Evolutionary conservation across 2,113 vertebrate species (phyloP), one percentile per base, ranked within the genome.

Genomic region (Corydoras sp.): DNA sequence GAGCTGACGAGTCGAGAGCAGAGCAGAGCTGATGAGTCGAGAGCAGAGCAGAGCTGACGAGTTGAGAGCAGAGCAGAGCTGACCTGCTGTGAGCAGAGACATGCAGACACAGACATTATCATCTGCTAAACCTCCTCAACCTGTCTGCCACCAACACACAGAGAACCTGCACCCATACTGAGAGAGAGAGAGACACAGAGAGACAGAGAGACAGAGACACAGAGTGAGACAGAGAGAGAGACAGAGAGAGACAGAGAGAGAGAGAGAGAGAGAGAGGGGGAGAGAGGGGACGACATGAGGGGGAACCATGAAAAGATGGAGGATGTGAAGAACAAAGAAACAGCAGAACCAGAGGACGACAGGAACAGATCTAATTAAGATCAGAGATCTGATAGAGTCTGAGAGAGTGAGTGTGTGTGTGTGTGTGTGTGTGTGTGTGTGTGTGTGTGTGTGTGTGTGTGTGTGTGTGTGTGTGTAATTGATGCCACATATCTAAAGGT

Each of bases 321-420:
- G 29, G 2, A 35, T 35, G 32, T 35, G 32, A 35, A 4, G 32
- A 35, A 35, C 32, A 35, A 35, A 35, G 30, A 10, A 18, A 49
- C 18, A 50, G 68, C 71, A 76, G 69, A 69, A 61, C 58, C 68
- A 63, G 71, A 71, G 75, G 80, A 86, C 82, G 76, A 79, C 75
- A 65, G 69, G 70, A 78, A 81, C 77, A 84, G 76, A 80, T 81
- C 69, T 81, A 84, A 86, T 88, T 86, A 86, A 88, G 82, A 87
- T 87, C 69, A 74, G 81, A 74, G 76, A 77, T 66, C 72, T 84
- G 83, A 85, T 85, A 84, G 77, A 65, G 51, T 18, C 48, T 74
- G 64, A 65, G 64, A 59, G 60, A 55, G 11, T 30, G 43, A 29
- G 71, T 48, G 32, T 6, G n/a, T n/a, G n/a, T n/a, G n/a, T n/a